phyloP scores from a whole-genome alignment of 2,797 vertebrate genomes.

The Microcaecilia unicolor region DNA sequence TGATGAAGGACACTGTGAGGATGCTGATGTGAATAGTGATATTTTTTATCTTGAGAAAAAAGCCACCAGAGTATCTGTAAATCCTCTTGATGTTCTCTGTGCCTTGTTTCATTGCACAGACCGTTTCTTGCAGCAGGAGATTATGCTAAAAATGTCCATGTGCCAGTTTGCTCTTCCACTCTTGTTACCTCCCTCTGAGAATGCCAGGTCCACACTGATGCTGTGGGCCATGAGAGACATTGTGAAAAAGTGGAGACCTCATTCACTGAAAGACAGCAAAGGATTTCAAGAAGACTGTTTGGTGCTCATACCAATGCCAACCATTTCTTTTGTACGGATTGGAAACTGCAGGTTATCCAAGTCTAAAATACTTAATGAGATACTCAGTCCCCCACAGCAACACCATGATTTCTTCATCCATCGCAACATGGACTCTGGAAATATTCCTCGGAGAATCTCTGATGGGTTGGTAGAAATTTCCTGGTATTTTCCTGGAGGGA shows the following conservation, averaged over 20 bases:
- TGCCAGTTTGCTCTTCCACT: conserved; percentile 73
- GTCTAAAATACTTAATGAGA: conserved; percentile 60
- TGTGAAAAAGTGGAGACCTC: conserved; percentile 52
- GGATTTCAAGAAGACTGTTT: conserved; percentile 45
- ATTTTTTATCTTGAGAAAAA: conserved; percentile 29
- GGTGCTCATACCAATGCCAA: conserved; percentile 37
- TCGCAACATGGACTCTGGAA: conserved; percentile 52
- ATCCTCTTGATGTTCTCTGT: conserved; percentile 67
- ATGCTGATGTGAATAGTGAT: background rate
- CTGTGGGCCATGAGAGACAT: conserved; percentile 61
- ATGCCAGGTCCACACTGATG: conserved; percentile 39
- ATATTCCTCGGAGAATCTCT: conserved; percentile 34
- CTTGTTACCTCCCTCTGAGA: conserved; percentile 50
- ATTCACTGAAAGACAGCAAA: conserved; percentile 9
- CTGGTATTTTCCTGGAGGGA: conserved; percentile 62
- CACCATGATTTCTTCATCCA: conserved; percentile 64
- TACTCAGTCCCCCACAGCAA: conserved; percentile 42
- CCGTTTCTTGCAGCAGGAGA: conserved; percentile 63
- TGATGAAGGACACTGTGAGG: conserved; percentile 4
- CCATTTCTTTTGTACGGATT: conserved; percentile 41
- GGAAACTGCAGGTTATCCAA: conserved; percentile 54
- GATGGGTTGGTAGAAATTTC: conserved; percentile 63
- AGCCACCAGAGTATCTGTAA: conserved; percentile 1
- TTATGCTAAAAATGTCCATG: conserved; percentile 65
- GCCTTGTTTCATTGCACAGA: conserved; percentile 63